These are phyloP conservation scores for Dolichallabes microphthalmus DNA, from an alignment of 2,113 vertebrate genomes.

Conservation along the genomic window DNA sequence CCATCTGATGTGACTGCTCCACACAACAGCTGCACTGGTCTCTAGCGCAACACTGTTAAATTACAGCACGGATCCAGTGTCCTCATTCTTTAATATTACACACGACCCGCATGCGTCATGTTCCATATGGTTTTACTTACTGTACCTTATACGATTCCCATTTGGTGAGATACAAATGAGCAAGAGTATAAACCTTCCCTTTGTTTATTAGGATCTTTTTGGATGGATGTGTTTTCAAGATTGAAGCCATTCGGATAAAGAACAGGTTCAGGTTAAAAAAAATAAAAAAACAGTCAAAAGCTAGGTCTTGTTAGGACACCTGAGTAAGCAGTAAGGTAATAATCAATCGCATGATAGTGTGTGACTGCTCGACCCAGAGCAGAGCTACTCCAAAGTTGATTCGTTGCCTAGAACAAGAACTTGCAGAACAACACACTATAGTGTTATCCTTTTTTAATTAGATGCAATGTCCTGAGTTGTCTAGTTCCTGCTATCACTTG, in stretches of 20 bases:
- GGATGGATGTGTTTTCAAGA: neutral
- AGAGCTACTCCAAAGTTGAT: neutral
- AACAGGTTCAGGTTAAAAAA: neutral
- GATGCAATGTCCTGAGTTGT: too few relatives aligned
- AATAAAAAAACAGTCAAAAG: neutral
- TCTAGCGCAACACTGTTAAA: slow-evolving; percentile 22
- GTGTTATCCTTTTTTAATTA: too few relatives aligned
- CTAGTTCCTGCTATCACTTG: too few relatives aligned
- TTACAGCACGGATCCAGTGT: slow-evolving; percentile 12
- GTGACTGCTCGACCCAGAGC: neutral
- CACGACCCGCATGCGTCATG: neutral
- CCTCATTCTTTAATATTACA: slow-evolving; percentile 18
- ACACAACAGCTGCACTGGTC: slow-evolving; percentile 27
- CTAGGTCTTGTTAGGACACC: neutral
- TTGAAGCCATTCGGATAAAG: neutral
- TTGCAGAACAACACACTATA: too few relatives aligned
- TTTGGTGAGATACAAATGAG: neutral
- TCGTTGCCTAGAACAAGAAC: neutral
- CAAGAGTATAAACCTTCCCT: neutral
- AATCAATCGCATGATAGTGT: neutral
- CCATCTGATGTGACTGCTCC: slow-evolving; percentile 5
- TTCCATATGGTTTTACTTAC: slow-evolving; percentile 31
- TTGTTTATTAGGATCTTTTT: slow-evolving; percentile 19
- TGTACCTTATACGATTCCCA: neutral
- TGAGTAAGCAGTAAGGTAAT: neutral